These are phyloP conservation scores for Hypotaenidia philippensis DNA, from an alignment of 2,797 vertebrate genomes.

Conservation along the genomic window DNA sequence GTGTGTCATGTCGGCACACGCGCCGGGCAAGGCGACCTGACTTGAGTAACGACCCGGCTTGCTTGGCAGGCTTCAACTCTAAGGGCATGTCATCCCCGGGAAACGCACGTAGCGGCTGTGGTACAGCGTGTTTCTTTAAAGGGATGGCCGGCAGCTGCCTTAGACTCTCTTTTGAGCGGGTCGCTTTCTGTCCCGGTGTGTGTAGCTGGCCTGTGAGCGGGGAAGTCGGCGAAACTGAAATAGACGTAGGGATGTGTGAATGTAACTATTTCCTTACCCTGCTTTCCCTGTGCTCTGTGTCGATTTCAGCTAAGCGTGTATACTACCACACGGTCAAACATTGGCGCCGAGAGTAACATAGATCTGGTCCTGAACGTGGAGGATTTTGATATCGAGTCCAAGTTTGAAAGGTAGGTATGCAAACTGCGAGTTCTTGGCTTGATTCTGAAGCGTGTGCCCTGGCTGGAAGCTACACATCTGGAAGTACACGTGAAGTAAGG, in stretches of 20 bases:
- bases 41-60: accelerated
- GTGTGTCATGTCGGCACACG: accelerated
- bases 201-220: accelerated
- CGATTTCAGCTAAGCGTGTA: conserved; percentile 91
- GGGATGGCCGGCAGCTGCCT: accelerated
- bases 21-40: accelerated
- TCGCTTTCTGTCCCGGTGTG: accelerated
- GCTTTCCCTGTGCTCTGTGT: not conserved
- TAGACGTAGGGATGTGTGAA: too few relatives aligned
- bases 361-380: conserved; percentile 89
- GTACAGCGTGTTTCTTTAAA: not conserved
- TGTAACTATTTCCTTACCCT: not conserved
- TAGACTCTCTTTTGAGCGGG: too few relatives aligned
- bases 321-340: conserved; percentile 86
- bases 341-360: conserved; percentile 87
- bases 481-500: accelerated
- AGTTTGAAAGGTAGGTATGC: conserved; percentile 87
- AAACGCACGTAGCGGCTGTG: accelerated
- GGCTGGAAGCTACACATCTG: accelerated
- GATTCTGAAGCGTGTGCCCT: not conserved
- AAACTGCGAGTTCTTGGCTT: accelerated
- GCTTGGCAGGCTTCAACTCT: accelerated
- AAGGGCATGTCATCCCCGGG: accelerated
- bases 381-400: conserved; percentile 89
- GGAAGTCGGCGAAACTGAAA: not conserved